Percentiles rank a stretch among this genome's conserved stretches.
phyloP scores from a whole-genome alignment of 2,113 vertebrate genomes.

The Chloropsis cyanopogon region DNA sequence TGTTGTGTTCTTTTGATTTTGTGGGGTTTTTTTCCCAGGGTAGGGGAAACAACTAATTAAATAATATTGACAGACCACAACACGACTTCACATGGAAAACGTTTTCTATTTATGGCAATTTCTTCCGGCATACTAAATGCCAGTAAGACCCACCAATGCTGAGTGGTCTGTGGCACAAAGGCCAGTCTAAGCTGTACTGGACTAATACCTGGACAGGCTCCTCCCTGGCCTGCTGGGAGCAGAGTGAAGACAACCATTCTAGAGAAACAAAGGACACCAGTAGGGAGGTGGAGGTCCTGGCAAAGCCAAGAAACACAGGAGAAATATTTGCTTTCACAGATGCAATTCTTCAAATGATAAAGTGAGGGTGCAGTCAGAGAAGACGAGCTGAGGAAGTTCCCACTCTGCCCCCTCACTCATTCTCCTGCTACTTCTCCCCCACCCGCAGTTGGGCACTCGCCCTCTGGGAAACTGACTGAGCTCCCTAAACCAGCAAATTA shows the following conservation, averaged over 20 bases:
- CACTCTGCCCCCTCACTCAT: neutral
- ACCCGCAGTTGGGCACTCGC: neutral
- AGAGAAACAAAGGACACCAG: neutral
- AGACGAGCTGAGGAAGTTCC: neutral
- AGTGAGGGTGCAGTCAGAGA: neutral
- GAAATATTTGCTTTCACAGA: neutral
- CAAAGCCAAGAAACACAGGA: neutral
- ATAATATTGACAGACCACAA: neutral
- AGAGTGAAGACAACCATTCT: neutral
- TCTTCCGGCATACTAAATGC: neutral
- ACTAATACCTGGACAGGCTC: neutral
- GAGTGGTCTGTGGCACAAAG: neutral
- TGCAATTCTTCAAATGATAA: neutral
- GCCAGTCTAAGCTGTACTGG: neutral
- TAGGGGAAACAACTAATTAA: neutral
- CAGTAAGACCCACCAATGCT: neutral
- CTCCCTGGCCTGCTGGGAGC: neutral
- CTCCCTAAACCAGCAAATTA: neutral
- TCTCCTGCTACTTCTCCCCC: neutral
- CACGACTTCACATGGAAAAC: neutral
- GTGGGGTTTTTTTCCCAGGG: too few relatives aligned
- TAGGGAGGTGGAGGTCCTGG: neutral
- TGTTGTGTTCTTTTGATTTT: neutral
- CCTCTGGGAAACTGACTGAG: fast-evolving
- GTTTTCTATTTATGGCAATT: neutral